A percentile compares a stretch with the other conserved stretches of the same genome.
Evolutionary conservation across 92 coral and sea anemone genomes (phyloP).

Genomic region (Virgularia gustaviana): DNA sequence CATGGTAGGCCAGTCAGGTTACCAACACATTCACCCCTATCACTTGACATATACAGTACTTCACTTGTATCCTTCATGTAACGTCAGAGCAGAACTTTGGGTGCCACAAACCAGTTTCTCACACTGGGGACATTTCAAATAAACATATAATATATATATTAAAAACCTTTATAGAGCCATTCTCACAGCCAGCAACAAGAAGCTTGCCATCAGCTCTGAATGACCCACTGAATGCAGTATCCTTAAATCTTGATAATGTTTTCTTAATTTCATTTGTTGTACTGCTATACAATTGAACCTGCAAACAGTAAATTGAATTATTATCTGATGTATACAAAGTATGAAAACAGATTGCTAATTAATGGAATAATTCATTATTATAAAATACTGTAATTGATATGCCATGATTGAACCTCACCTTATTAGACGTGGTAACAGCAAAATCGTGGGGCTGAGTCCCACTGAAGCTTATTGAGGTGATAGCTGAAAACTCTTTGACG

Average conservation of each 20-base stretch:
- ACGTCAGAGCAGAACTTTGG: no score
- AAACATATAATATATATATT: no score
- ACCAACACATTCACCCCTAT: background rate
- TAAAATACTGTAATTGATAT: background rate
- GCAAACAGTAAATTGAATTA: background rate
- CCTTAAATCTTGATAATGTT: conserved; percentile 78
- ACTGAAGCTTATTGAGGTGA: conserved; percentile 72
- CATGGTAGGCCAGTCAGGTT: no score
- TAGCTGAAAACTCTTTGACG: conserved; percentile 80
- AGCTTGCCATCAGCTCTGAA: conserved; percentile 88
- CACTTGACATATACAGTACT: background rate
- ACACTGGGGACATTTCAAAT: no score
- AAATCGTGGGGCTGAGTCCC: conserved; percentile 74
- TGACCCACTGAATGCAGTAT: conserved; percentile 70
- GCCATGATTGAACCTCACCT: conserved; percentile 43
- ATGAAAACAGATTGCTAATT: background rate
- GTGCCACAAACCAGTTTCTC: no score
- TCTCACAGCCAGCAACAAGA: conserved; percentile 78
- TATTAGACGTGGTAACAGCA: conserved; percentile 68
- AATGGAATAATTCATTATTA: background rate
- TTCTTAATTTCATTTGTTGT: conserved; percentile 80
- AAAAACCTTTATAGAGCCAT: conserved; percentile 78
- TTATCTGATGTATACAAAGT: background rate
- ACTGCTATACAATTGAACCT: conserved; percentile 79
- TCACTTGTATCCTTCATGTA: background rate